A percentile compares a stretch with the other conserved stretches of the same genome.
Conservation (phyloP, 2,888 invertebrate species). For the Hymenopus coronatus region DNA sequence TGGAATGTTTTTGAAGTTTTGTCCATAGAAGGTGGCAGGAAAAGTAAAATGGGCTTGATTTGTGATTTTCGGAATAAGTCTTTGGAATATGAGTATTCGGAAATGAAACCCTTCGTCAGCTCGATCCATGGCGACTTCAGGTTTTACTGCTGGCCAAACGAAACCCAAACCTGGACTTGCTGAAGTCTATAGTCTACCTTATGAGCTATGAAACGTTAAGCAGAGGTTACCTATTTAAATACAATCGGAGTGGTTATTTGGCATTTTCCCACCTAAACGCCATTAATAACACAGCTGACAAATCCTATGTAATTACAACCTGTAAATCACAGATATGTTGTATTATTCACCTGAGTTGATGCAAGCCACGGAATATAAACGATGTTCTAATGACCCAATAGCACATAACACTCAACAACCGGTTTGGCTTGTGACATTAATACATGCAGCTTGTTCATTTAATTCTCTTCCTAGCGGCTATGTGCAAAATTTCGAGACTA, state of each 20-base stretch:
- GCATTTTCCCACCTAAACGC: background rate
- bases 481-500: background rate
- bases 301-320: background rate
- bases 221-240: too few species aligned
- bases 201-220: too few species aligned
- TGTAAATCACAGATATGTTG: background rate
- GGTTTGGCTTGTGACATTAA: conserved; percentile 1
- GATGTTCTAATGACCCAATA: background rate
- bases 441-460: background rate
- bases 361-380: background rate
- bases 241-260: background rate
- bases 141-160: too few species aligned
- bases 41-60: too few species aligned
- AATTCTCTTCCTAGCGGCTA: background rate
- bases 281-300: background rate
- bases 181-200: too few species aligned
- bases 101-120: too few species aligned
- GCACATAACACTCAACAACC: background rate
- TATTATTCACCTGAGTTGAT: background rate
- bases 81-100: too few species aligned
- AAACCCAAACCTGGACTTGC: too few species aligned
- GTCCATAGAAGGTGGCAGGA: too few species aligned
- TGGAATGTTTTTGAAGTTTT: too few species aligned
- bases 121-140: too few species aligned
- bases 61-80: too few species aligned